Evolutionary conservation across 2,888 invertebrate genomes (phyloP).

Genomic region (Saturnia japonica): DNA sequence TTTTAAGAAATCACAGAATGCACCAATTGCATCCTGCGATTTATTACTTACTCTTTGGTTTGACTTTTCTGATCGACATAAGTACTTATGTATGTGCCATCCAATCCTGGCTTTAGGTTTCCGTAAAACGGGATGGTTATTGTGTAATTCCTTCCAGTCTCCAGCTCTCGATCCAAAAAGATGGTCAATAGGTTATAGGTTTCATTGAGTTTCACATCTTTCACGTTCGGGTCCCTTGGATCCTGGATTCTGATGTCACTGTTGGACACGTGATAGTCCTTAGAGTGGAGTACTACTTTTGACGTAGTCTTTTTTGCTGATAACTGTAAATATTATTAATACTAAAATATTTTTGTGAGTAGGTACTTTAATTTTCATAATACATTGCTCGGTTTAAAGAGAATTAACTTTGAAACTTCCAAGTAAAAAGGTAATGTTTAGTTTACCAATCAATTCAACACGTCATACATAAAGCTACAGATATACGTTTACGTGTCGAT

Average conservation of each 20-base stretch:
- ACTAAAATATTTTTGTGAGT: too few relatives aligned
- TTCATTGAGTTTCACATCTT: slow-evolving; percentile 58
- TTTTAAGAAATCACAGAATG: background rate
- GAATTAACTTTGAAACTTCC: too few relatives aligned
- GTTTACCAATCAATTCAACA: too few relatives aligned
- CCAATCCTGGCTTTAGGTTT: slow-evolving; percentile 82
- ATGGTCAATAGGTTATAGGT: slow-evolving; percentile 84
- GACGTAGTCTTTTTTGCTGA: slow-evolving; percentile 75
- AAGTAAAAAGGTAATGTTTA: too few relatives aligned
- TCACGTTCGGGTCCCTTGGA: slow-evolving; percentile 37
- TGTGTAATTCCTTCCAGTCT: slow-evolving; percentile 73
- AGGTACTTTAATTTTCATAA: too few relatives aligned
- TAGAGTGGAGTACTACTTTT: slow-evolving; percentile 85
- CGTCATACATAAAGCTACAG: too few relatives aligned
- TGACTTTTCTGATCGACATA: slow-evolving; percentile 80
- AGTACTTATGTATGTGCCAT: slow-evolving; percentile 87
- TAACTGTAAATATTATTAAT: slow-evolving; percentile 69
- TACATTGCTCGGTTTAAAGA: too few relatives aligned
- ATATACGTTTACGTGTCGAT: too few relatives aligned
- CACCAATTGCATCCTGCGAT: too few relatives aligned
- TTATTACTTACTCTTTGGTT: slow-evolving; percentile 53
- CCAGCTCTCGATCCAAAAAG: slow-evolving; percentile 68
- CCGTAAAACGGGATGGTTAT: slow-evolving; percentile 84
- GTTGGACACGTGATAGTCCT: slow-evolving; percentile 80
- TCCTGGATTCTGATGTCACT: slow-evolving; percentile 47